phyloP scores from a whole-genome alignment of 35 echinoderm and acorn worm species.

The Apostichopus parvimensis region DNA sequence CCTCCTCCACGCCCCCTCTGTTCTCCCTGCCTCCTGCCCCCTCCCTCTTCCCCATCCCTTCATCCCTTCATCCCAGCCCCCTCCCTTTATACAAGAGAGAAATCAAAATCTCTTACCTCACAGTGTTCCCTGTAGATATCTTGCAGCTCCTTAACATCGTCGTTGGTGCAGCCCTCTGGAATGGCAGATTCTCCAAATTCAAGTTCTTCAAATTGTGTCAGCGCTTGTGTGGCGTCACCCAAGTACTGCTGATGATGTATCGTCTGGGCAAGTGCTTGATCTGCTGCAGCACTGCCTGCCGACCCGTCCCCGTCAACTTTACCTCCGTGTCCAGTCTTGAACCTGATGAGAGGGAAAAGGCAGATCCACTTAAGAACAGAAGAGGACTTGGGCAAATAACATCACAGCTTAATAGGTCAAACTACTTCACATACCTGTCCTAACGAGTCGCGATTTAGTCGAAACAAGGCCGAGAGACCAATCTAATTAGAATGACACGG shows the following conservation, averaged over 20 bases:
- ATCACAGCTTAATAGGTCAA: too few species aligned
- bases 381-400: too few species aligned
- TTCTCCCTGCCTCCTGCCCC: background rate
- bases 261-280: slow-evolving; percentile 70
- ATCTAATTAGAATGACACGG: too few species aligned
- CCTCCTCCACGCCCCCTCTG: too few species aligned
- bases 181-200: slow-evolving; percentile 58
- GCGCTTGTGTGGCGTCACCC: slow-evolving; percentile 79
- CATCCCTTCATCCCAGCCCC: background rate
- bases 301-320: slow-evolving; percentile 51
- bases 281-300: slow-evolving; percentile 29
- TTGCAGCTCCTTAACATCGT: slow-evolving; percentile 85
- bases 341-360: slow-evolving; percentile 35
- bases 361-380: too few species aligned
- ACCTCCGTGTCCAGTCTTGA: slow-evolving; percentile 74
- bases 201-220: slow-evolving; percentile 90
- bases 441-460: too few species aligned
- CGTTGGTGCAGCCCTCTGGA: slow-evolving; percentile 74
- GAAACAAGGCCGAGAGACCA: too few species aligned
- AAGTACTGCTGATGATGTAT: slow-evolving; percentile 97
- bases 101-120: slow-evolving; percentile 61
- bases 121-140: slow-evolving; percentile 96
- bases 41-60: too few species aligned
- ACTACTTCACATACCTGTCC: too few species aligned
- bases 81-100: background rate